A percentile compares a stretch with the other conserved stretches of the same genome.
Conservation (phyloP, 2,113 vertebrate species). For the Bostrychus sinensis region DNA sequence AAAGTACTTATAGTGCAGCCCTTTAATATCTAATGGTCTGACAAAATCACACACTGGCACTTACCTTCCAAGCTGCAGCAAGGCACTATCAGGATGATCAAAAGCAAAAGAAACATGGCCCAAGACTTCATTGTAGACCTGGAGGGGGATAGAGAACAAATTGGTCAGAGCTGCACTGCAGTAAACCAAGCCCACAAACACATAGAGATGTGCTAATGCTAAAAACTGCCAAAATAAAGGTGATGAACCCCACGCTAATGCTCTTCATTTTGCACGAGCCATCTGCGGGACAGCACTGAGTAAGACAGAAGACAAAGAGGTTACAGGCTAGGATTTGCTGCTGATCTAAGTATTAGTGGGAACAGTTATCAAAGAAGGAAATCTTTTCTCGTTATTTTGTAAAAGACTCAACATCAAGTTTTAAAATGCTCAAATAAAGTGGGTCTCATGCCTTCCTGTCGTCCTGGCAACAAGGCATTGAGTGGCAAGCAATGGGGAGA, state of each 20-base stretch:
- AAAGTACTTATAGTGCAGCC: too few relatives aligned
- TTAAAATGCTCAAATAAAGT: slow-evolving; percentile 76
- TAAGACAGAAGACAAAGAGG: slow-evolving; percentile 7
- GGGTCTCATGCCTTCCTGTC: slow-evolving; percentile 82
- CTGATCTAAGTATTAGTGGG: slow-evolving; percentile 22
- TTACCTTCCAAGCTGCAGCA: slow-evolving; percentile 87
- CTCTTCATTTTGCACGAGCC: neutral
- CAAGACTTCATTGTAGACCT: slow-evolving; percentile 84
- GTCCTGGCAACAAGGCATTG: slow-evolving; percentile 83
- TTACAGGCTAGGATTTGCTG: slow-evolving; percentile 18
- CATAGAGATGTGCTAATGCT: neutral
- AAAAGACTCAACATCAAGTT: slow-evolving; percentile 78
- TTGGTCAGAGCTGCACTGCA: neutral
- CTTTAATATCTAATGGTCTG: slow-evolving; percentile 3
- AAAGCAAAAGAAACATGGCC: slow-evolving; percentile 83
- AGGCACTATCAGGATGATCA: slow-evolving; percentile 82
- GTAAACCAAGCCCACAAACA: slow-evolving; percentile 3
- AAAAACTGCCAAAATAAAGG: neutral
- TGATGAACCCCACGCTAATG: neutral
- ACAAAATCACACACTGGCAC: slow-evolving; percentile 31
- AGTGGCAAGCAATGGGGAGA: slow-evolving; percentile 84
- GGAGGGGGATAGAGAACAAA: slow-evolving; percentile 22
- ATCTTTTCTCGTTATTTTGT: slow-evolving; percentile 59
- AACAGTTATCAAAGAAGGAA: slow-evolving; percentile 45
- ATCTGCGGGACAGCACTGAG: slow-evolving; percentile 19